Evolutionary conservation across 2,797 vertebrate species (phyloP), one percentile per base, ranked within the genome.

Genomic region (Lutjanus argentimaculatus): DNA sequence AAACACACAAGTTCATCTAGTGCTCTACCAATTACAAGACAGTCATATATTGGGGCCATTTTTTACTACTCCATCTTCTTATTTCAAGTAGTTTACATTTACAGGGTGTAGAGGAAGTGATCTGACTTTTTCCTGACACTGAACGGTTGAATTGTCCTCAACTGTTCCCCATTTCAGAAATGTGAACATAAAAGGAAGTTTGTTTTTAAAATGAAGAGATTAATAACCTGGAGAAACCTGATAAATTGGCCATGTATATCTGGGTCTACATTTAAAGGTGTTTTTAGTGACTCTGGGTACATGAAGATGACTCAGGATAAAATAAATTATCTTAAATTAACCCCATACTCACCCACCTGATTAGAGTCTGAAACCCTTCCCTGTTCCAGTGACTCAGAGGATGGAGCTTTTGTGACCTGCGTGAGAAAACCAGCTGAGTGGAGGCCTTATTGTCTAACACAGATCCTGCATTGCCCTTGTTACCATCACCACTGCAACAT

Each of bases 361-460:
- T 55, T 69, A 0, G 77, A 21, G n/a, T 87, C 80, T 21, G 80
- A 36, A 12, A 2, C 64, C 6, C 2, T 72, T 9, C 30, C 67
- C 55, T 75, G 69, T 3, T 86, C 82, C 22, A 86, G 69, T 0
- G 79, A 81, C 75, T 86, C 90, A 7, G 92, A 74, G 0, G 79
- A 86, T 0, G 83, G 19, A 6, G 80, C 76, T 75, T 80, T 78
- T 17, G 77, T 67, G 22, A 85, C 86, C 91, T 92, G 85, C 2
- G 2, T 16, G 61, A 74, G 64, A 74, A 30, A 80, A n/a, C 0
- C 9, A 62, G 43, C 7, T 49, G 42, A 74, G 69, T 64, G 19
- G 11, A 22, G 2, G 4, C 0, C 36, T 43, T 11, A 22, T n/a
- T 8, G 22, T 48, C 36, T 17, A 22, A 57, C 16, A 25, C 42